Base-by-base conservation (phyloP, 37 sponge, comb jelly and placozoan genomes). In the Haliclona indistincta region DNA sequence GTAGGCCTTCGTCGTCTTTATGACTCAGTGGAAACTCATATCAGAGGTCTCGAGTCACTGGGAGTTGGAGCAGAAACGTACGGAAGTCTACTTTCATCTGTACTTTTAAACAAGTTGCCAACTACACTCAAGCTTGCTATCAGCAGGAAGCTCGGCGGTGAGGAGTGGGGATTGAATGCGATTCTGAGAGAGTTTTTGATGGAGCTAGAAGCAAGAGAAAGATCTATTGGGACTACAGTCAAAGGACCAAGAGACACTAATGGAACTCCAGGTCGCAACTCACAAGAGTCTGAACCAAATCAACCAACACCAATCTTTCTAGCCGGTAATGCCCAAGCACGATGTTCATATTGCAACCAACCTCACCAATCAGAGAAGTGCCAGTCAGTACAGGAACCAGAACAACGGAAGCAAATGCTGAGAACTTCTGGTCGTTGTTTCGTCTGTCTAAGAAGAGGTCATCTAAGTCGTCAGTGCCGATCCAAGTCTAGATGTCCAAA, bases 321-420 rank as follows among this genome's bases (percentile, higher is more conserved):
- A 47, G 8, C 13, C 13, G 8, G 8, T 47, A 47, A 47, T 47
- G 13, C 49, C 8, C 13, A 17, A 17, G 49, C 13, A 13, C 8
- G 49, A 8, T 78, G 73, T 38, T 38, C 44, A 13, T 85, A 85
- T 51, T 84, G 85, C 41, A 62, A 71, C 54, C 78, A 77, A 36
- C 2, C 71, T 3, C 78, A 84, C 38, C 25, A 70, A 2, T 69
- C 85, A 1, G 44, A 35, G 28, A 32, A 22, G 2, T 70, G 85
- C 30, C 33, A 26, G 6, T 19, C n/a, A 1, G 73, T 84, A 22
- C 69, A 54, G 45, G 13, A 62, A 11, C 11, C 23, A 29, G 20
- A 32, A 1, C 71, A 60, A 0, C 44, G 85, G 2, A 76, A 71
- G 55, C 72, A 69, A 34, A 62, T 71, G 15, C 55, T 84, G 44